Conservation (phyloP, 2,797 vertebrate genomes). For the Telmatherina bonti region DNA sequence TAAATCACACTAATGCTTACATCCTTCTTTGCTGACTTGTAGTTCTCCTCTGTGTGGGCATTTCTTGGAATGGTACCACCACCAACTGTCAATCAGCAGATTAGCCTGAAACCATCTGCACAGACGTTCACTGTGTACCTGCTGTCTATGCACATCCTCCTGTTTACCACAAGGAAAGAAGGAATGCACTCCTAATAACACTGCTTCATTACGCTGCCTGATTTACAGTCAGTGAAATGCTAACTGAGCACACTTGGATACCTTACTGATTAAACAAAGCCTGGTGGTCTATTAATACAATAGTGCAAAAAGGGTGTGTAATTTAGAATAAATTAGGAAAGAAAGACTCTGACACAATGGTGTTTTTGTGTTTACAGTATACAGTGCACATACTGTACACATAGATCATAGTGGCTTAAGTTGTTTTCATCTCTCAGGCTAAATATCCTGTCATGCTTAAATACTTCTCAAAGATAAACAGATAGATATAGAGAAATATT, state of each 20-base stretch:
- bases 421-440: background rate
- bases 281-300: background rate
- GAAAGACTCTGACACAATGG: no score
- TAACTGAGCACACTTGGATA: background rate
- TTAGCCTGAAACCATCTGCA: background rate
- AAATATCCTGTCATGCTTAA: conserved; percentile 3
- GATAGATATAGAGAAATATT: conserved; percentile 14
- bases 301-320: background rate
- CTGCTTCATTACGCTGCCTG: background rate
- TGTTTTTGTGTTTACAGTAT: background rate
- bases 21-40: background rate
- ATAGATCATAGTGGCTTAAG: background rate
- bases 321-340: background rate
- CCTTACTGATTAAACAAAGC: background rate
- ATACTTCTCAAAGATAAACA: conserved; percentile 18
- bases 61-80: background rate
- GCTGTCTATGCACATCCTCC: background rate
- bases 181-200: background rate
- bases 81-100: background rate
- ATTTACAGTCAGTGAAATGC: background rate
- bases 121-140: background rate
- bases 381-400: background rate
- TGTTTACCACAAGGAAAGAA: background rate
- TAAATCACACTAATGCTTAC: background rate
- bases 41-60: background rate